Percentiles rank a stretch among this genome's conserved stretches.
These are phyloP conservation scores for Megaustenia siamemsis DNA, from an alignment of 2,888 invertebrate genomes.

Conservation along the genomic window DNA sequence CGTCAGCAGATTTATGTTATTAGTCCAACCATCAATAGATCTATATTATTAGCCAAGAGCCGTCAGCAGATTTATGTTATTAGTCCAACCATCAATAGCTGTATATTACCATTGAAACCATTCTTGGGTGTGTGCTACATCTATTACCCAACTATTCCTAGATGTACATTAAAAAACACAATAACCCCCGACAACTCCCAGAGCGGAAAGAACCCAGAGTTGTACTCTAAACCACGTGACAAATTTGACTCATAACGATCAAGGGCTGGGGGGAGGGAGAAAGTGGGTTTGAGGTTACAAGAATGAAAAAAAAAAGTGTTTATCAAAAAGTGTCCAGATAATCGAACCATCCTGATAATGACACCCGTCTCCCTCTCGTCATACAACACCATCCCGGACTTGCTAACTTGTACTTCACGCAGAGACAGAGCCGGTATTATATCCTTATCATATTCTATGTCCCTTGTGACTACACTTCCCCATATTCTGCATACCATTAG, in stretches of 20 bases:
- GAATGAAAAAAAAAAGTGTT: neutral
- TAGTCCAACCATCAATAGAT: no score
- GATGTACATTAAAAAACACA: no score
- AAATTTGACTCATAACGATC: no score
- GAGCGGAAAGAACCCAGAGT: no score
- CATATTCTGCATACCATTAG: slow-evolving; percentile 52
- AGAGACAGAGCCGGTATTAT: slow-evolving; percentile 20
- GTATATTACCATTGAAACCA: no score
- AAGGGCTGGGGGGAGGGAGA: neutral
- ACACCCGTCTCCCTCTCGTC: neutral
- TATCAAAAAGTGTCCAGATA: neutral
- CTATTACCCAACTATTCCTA: no score
- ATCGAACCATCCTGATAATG: slow-evolving; percentile 10
- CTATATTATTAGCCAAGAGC: no score
- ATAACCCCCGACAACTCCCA: no score
- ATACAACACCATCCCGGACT: neutral
- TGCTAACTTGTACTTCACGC: slow-evolving; percentile 28
- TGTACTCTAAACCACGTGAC: neutral
- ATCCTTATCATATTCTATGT: slow-evolving; percentile 33
- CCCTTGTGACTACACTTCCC: slow-evolving; percentile 36
- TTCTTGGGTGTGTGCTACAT: no score
- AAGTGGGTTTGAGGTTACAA: neutral
- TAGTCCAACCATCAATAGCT: no score
- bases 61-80: no score
- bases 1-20: no score